These are phyloP conservation scores for Eolophus roseicapilla DNA, from an alignment of 2,113 vertebrate genomes.

Conservation along the genomic window DNA sequence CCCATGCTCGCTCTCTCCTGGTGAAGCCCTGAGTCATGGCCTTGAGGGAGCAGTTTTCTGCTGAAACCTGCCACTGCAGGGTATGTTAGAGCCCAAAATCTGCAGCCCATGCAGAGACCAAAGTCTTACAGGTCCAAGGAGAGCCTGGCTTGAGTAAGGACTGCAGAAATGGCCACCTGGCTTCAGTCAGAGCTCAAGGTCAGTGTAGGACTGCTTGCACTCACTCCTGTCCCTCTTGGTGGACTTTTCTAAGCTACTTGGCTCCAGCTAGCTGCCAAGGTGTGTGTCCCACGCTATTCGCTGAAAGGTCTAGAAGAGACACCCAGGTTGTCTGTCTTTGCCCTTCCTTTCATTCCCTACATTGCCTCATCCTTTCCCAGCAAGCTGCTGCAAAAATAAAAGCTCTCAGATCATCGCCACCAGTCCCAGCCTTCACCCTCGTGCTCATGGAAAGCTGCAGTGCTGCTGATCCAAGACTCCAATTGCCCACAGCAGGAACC, in stretches of 20 bases:
- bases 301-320: neutral
- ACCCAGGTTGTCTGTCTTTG: neutral
- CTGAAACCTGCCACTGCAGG: neutral
- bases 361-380: neutral
- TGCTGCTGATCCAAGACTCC: neutral
- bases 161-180: neutral
- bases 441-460: neutral
- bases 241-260: neutral
- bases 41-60: neutral
- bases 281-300: accelerated
- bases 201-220: neutral
- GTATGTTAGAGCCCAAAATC: neutral
- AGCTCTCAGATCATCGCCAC: accelerated
- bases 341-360: neutral
- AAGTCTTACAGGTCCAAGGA: neutral
- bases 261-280: neutral
- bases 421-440: neutral
- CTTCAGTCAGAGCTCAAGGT: neutral
- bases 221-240: neutral
- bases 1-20: neutral
- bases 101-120: neutral
- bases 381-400: neutral
- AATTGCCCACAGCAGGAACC: accelerated
- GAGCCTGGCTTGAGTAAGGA: neutral
- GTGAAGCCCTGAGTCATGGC: neutral